Evolutionary conservation across 2,113 vertebrate species (phyloP).

Genomic region (Panthera leo): DNA sequence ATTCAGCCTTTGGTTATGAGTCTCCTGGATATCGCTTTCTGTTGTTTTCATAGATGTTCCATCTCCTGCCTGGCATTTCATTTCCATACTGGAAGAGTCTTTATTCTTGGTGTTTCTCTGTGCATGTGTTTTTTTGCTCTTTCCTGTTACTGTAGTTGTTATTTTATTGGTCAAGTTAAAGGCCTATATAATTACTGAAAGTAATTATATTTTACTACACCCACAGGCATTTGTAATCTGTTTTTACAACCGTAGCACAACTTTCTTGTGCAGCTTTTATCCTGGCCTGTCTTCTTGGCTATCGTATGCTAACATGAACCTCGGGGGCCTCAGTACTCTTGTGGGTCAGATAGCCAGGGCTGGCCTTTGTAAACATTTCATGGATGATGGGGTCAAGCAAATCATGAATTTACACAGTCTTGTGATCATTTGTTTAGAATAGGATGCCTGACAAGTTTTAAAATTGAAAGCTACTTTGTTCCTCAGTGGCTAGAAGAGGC

Average conservation of each 20-base stretch:
- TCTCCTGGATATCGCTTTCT: background rate
- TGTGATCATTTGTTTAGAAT: background rate
- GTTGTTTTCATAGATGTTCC: background rate
- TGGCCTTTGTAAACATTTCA: background rate
- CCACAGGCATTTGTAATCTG: background rate
- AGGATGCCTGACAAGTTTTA: background rate
- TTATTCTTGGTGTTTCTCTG: background rate
- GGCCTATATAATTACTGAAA: background rate
- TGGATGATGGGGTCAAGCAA: background rate
- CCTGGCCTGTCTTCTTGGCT: background rate
- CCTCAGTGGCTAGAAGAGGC: background rate
- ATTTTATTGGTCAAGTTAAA: constrained; percentile 41
- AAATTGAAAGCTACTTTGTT: constrained; percentile 23
- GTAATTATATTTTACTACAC: background rate
- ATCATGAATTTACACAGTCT: background rate
- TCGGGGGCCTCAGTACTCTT: background rate
- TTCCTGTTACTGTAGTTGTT: constrained; percentile 6
- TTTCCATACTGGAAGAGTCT: constrained; percentile 4
- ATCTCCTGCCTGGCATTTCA: background rate
- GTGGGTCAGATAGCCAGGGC: background rate
- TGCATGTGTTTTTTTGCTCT: background rate
- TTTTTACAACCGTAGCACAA: constrained; percentile 2
- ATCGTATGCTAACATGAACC: background rate
- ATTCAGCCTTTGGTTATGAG: background rate
- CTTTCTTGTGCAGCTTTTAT: background rate